Evolutionary conservation across 2,113 vertebrate species (phyloP), one percentile per base, ranked within the genome.

Genomic region (Grallaria varia): DNA sequence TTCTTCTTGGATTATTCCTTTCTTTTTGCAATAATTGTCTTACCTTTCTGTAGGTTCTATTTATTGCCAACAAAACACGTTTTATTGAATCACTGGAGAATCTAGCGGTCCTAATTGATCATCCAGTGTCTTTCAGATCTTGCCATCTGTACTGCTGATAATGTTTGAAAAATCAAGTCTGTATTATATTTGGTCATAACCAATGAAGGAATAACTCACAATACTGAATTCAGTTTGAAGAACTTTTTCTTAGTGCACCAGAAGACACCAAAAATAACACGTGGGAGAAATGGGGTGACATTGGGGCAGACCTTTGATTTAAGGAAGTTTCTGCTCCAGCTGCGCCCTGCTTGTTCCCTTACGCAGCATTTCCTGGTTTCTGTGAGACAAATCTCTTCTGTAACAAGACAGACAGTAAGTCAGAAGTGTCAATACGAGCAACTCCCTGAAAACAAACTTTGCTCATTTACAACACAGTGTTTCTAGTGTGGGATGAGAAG

Each of bases 401-500:
- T 49, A 42, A 35, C 21, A 87, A 79, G 77, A 87, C 85, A 86
- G 94, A 90, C 79, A 53, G 18, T 23, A 58, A 56, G 27, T 53
- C 81, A 66, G 69, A 90, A 95, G 42, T 33, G 84, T 87, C 78
- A 92, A 82, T 39, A 74, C 8, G 82, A 94, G 64, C 40, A 75
- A 95, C 84, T 92, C 86, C 90, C 85, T 86, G 80, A 59, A 91
- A 92, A 90, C 55, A 93, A 93, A 77, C 78, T 91, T 73, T 78
- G 44, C 40, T 95, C 50, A 25, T 91, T 94, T 75, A 52, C 16
- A 18, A 58, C 50, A 18, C 49, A n/a, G 86, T 31, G 2, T 87
- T 91, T 91, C 77, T 69, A 45, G 92, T 9, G 62, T 22, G 75
- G 80, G 73, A 74, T 56, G 6, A 5, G 53, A 79, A 64, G 45